A percentile compares a stretch with the other conserved stretches of the same genome.
Evolutionary conservation across 2,797 vertebrate species (phyloP).

Genomic region (Clarias laeviceps): DNA sequence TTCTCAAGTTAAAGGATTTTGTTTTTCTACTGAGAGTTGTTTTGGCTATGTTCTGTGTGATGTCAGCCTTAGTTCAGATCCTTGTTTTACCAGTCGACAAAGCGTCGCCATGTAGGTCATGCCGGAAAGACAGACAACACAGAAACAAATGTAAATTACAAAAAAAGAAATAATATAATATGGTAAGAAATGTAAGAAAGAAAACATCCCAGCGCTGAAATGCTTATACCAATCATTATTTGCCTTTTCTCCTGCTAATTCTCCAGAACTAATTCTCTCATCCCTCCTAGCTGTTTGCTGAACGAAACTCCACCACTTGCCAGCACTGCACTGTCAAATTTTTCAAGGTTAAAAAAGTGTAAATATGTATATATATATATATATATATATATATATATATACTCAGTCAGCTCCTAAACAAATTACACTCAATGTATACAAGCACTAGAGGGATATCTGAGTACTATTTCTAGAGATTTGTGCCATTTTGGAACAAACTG

Average conservation of each 20-base stretch:
- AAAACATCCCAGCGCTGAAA: neutral
- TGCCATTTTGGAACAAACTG: neutral
- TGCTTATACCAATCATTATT: neutral
- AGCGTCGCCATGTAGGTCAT: neutral
- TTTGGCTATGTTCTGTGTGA: conserved; percentile 34
- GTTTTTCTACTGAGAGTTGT: conserved; percentile 19
- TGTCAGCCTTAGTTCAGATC: conserved; percentile 27
- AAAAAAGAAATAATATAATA: neutral
- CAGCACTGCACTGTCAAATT: no score
- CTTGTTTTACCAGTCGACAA: conserved; percentile 20
- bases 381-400: no score
- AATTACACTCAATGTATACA: neutral
- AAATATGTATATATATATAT: no score
- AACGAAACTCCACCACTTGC: neutral
- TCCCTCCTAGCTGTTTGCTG: neutral
- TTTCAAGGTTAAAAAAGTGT: no score
- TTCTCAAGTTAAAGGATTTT: conserved; percentile 33
- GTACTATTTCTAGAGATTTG: neutral
- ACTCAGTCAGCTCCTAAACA: neutral
- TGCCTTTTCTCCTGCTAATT: neutral
- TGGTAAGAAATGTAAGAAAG: neutral
- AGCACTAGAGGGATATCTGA: neutral
- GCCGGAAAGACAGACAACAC: neutral
- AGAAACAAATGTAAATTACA: no score
- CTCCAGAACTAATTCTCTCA: neutral